A percentile compares a stretch with the other conserved stretches of the same genome.
Conservation (phyloP, 2,888 invertebrate species). For the Scaeva pyrastri region DNA sequence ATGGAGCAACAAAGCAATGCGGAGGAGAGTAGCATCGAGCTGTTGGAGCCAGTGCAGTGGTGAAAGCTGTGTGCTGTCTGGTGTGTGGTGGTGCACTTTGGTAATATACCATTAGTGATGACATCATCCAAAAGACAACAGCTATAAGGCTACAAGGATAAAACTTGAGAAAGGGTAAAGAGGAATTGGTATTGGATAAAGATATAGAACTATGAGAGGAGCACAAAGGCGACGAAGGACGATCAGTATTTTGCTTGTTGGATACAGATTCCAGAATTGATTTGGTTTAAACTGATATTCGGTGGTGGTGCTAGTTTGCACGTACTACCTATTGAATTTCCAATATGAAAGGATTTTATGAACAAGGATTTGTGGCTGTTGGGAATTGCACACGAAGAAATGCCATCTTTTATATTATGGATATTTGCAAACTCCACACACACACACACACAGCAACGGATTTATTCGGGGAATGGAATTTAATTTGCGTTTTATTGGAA, state of each 20-base stretch:
- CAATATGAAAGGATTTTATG: conserved; percentile 56
- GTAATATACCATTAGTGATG: conserved; percentile 64
- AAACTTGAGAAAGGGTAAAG: neutral
- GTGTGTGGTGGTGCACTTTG: conserved; percentile 29
- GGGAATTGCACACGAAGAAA: conserved; percentile 49
- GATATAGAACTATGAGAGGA: neutral
- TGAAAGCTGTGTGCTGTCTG: conserved; percentile 34
- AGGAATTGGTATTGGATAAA: too few species aligned
- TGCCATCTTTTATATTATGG: conserved; percentile 26
- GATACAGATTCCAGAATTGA: conserved; percentile 66
- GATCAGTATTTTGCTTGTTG: conserved; percentile 21
- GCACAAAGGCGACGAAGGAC: too few species aligned
- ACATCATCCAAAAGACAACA: conserved; percentile 53
- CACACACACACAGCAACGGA: neutral
- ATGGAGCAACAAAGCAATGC: conserved; percentile 5
- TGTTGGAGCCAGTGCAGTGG: conserved; percentile 1
- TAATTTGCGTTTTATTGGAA: conserved; percentile 56
- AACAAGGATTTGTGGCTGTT: conserved; percentile 54
- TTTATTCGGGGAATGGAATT: conserved; percentile 40
- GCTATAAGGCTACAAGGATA: neutral
- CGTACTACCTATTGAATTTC: conserved; percentile 62
- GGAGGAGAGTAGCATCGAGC: neutral
- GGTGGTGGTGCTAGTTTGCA: conserved; percentile 59
- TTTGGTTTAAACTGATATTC: conserved; percentile 68
- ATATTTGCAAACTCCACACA: neutral